Evolutionary conservation across 2,888 invertebrate genomes (phyloP).

Genomic region (Nephrocerus scutellatus): DNA sequence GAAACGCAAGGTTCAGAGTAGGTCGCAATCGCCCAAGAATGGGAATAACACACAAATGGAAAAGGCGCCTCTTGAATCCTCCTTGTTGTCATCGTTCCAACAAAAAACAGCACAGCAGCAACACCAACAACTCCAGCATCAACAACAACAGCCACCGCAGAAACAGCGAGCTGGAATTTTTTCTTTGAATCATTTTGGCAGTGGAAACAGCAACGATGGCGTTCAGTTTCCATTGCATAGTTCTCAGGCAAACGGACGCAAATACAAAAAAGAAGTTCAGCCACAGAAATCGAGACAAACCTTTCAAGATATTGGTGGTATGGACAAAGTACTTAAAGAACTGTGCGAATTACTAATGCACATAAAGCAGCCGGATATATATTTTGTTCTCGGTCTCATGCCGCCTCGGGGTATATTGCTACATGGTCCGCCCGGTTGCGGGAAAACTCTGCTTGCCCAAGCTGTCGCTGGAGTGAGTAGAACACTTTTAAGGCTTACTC

Average conservation of each 20-base stretch:
- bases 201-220: too few species aligned
- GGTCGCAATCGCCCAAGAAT: conserved; percentile 36
- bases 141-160: background rate
- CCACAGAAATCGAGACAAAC: conserved; percentile 28
- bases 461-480: conserved; percentile 71
- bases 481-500: background rate
- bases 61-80: conserved; percentile 45
- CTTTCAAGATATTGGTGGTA: conserved; percentile 67
- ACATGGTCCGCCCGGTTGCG: conserved; percentile 95
- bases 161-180: too few species aligned
- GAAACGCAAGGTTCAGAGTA: conserved; percentile 16
- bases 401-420: conserved; percentile 86
- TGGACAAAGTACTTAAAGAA: conserved; percentile 62
- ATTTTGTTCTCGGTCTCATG: conserved; percentile 71
- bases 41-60: conserved; percentile 49
- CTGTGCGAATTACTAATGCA: conserved; percentile 74
- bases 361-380: conserved; percentile 86
- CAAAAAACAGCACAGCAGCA: conserved; percentile 20
- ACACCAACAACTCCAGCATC: conserved; percentile 15
- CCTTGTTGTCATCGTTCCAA: too few species aligned
- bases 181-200: too few species aligned
- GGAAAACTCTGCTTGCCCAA: conserved; percentile 75
- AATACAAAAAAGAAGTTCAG: conserved; percentile 36
- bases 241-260: conserved; percentile 26
- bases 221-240: conserved; percentile 8